These are phyloP conservation scores for Eurytoma adleriae DNA, from an alignment of 2,888 invertebrate species.

Conservation along the genomic window DNA sequence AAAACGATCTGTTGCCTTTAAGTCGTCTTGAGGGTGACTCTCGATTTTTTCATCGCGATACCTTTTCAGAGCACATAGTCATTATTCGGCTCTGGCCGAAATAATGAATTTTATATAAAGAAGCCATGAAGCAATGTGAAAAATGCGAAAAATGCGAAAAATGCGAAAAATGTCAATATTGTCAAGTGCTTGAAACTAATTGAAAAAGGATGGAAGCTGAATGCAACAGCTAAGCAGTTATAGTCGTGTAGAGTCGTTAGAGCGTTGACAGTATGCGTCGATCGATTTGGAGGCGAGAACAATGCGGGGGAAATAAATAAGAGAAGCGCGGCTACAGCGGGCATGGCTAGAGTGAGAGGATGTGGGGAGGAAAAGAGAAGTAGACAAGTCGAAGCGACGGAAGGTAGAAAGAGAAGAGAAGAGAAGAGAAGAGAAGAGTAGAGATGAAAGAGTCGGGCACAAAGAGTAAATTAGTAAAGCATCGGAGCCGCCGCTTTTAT, in stretches of 20 bases:
- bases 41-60: slow-evolving; percentile 44
- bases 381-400: slow-evolving; percentile 29
- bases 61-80: slow-evolving; percentile 13
- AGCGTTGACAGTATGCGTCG: slow-evolving; percentile 35
- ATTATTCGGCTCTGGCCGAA: neutral
- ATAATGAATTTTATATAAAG: too few relatives aligned
- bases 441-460: slow-evolving; percentile 26
- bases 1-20: slow-evolving; percentile 33
- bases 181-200: too few relatives aligned
- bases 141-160: too few relatives aligned
- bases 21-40: slow-evolving; percentile 43
- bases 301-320: slow-evolving; percentile 54
- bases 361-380: slow-evolving; percentile 26
- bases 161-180: too few relatives aligned
- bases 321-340: slow-evolving; percentile 8
- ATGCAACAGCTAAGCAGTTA: slow-evolving; percentile 32
- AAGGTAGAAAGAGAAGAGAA: slow-evolving; percentile 50
- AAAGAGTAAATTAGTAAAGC: slow-evolving; percentile 19
- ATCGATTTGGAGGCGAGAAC: slow-evolving; percentile 48
- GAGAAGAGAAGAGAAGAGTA: slow-evolving; percentile 42
- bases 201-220: slow-evolving; percentile 10
- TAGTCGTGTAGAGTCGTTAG: slow-evolving; percentile 44
- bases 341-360: neutral
- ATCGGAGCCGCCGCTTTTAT: neutral
- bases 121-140: slow-evolving; percentile 19